Evolutionary conservation across 2,113 vertebrate species (phyloP), one percentile per base, ranked within the genome.

Genomic region (Gopherus evgoodei): DNA sequence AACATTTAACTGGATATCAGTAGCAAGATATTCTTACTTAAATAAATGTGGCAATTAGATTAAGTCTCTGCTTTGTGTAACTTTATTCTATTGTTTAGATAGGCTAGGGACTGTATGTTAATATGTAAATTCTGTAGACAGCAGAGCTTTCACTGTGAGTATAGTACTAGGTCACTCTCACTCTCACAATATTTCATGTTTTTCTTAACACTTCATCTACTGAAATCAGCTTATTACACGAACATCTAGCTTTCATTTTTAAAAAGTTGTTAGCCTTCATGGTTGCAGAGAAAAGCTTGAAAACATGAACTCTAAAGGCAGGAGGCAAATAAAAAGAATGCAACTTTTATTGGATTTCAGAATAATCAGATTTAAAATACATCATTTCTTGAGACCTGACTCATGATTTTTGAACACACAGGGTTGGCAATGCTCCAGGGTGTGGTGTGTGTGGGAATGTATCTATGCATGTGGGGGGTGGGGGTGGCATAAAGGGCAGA

Each of bases 51-150:
- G 87, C 47, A 91, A 86, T 44, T 87, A 87, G 94, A 86, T 94
- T 89, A 91, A 78, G 86, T 81, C 87, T 91, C 90, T n/a, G n/a
- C 90, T 95, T 91, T 91, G 84, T 47, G n/a, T 88, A 91, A 92
- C 88, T 96, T 72, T 87, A 14, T 47, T 95, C 88, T 86, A 27
- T 69, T 69, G 35, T 80, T 90, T 92, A 88, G 92, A 78, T 5
- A 47, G 93, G 76, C 92, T 91, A 83, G 81, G 53, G 59, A 96
- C 83, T 89, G 35, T 90, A 49, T 42, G 81, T 84, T 89, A 84
- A 81, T 78, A 57, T 53, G 69, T 16, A n/a, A 78, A 38, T 92
- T 90, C 44, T 88, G 82, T 38, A 83, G 85, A 29, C 62, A 90
- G 1, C 25, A 14, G 10, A 1, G 11, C 90, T 3, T 65, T 79